These are phyloP conservation scores for Heliconius ethilla DNA, from an alignment of 2,888 invertebrate genomes.

Conservation along the genomic window DNA sequence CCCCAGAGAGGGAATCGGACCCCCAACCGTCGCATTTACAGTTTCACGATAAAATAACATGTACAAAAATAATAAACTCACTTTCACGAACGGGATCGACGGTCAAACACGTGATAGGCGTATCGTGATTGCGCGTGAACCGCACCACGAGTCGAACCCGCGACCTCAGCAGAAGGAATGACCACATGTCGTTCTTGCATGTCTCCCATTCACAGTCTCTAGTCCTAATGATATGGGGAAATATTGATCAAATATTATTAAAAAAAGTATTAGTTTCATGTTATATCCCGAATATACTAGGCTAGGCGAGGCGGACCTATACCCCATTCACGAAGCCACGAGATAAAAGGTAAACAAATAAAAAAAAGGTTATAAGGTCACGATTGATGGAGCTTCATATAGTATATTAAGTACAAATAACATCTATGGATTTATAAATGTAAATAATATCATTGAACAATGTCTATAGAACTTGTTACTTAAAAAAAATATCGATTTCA, in stretches of 20 bases:
- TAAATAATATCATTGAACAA: too few species aligned
- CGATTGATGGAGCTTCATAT: too few species aligned
- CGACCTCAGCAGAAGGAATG: constrained; percentile 62
- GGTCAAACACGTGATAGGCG: constrained; percentile 51
- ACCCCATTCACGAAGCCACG: too few species aligned
- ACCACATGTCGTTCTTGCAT: constrained; percentile 58
- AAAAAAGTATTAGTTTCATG: background rate
- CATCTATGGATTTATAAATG: too few species aligned
- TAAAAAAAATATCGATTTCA: too few species aligned
- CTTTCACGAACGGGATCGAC: constrained; percentile 54
- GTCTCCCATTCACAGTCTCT: constrained; percentile 70
- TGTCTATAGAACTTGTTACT: too few species aligned
- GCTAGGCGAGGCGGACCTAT: background rate
- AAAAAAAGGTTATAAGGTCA: too few species aligned
- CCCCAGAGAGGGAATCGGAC: too few species aligned
- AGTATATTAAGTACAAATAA: too few species aligned
- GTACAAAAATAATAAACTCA: constrained; percentile 42
- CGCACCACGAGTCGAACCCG: constrained; percentile 59
- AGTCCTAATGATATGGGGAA: background rate
- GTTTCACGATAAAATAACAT: background rate
- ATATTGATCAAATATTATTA: background rate
- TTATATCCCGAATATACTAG: background rate
- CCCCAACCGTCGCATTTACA: too few species aligned
- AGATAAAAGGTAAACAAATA: too few species aligned
- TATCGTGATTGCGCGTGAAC: constrained; percentile 56